Evolutionary conservation across 2,888 invertebrate genomes (phyloP).

Genomic region (Augiades crinisus): DNA sequence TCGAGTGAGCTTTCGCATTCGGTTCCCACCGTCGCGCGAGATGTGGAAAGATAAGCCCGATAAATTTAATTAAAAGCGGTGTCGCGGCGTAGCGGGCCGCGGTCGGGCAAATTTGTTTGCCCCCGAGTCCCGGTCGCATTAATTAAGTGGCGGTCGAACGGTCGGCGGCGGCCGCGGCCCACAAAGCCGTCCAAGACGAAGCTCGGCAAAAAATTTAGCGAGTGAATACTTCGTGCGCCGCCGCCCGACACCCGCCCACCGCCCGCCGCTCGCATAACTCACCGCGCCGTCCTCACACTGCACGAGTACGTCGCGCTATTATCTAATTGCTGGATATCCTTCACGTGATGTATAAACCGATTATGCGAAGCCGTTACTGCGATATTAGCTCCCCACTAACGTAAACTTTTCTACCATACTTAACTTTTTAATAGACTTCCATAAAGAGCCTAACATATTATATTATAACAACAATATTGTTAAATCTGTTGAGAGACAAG

Average conservation of each 20-base stretch:
- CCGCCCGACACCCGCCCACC: slow-evolving; percentile 1
- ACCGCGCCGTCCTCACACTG: not conserved
- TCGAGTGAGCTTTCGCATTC: slow-evolving; percentile 51
- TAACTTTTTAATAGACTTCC: no score
- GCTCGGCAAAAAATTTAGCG: slow-evolving; percentile 34
- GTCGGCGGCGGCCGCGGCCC: slow-evolving; percentile 15
- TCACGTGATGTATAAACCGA: no score
- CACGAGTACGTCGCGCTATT: no score
- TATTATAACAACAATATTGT: no score
- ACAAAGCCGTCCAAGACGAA: slow-evolving; percentile 43
- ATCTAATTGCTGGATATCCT: no score
- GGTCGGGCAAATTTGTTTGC: slow-evolving; percentile 64
- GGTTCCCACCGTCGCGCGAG: slow-evolving; percentile 59
- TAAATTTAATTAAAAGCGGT: slow-evolving; percentile 73
- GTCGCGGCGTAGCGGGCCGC: slow-evolving; percentile 43
- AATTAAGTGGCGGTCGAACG: slow-evolving; percentile 56
- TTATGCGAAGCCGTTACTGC: no score
- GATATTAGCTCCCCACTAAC: no score
- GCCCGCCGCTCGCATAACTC: not conserved
- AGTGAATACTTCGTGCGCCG: slow-evolving; percentile 18
- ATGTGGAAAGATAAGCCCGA: slow-evolving; percentile 68
- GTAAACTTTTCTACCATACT: no score
- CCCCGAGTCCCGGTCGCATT: slow-evolving; percentile 54
- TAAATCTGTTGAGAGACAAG: no score
- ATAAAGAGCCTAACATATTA: no score